Percentiles rank a stretch among this genome's conserved stretches.
Conservation (phyloP, 2,113 vertebrate species). For the Amblyopsis rosae region DNA sequence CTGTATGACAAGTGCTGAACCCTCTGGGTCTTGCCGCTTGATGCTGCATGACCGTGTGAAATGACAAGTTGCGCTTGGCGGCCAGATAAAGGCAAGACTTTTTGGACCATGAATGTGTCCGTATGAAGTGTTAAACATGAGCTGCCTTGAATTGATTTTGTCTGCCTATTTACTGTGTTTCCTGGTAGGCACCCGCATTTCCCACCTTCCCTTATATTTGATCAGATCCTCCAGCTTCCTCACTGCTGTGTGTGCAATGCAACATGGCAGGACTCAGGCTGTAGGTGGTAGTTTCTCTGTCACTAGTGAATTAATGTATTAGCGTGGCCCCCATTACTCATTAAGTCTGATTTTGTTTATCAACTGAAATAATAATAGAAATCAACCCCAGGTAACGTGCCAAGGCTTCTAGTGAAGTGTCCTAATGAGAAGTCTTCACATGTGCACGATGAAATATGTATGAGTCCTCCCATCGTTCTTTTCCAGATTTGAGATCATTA, state of each 20-base stretch:
- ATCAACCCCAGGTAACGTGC: slow-evolving; percentile 79
- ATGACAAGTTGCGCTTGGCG: slow-evolving; percentile 19
- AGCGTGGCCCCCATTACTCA: slow-evolving; percentile 60
- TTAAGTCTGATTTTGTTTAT: slow-evolving; percentile 76
- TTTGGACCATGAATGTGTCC: slow-evolving; percentile 38
- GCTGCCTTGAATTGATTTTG: slow-evolving; percentile 39
- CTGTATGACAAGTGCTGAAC: slow-evolving; percentile 11
- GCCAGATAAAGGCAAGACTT: slow-evolving; percentile 31
- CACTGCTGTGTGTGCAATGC: not conserved
- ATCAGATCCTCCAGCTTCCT: not conserved
- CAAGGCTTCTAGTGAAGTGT: slow-evolving; percentile 67
- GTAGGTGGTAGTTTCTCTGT: slow-evolving; percentile 17
- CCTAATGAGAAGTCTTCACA: slow-evolving; percentile 81
- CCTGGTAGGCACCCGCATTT: slow-evolving; percentile 28
- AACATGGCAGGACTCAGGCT: too few species aligned
- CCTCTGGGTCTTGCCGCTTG: slow-evolving; percentile 11
- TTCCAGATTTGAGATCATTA: slow-evolving; percentile 84
- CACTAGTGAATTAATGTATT: slow-evolving; percentile 51
- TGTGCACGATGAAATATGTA: slow-evolving; percentile 85
- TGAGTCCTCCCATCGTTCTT: slow-evolving; percentile 82
- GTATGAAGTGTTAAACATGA: slow-evolving; percentile 52
- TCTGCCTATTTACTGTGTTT: slow-evolving; percentile 26
- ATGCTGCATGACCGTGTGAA: slow-evolving; percentile 28
- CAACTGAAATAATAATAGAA: slow-evolving; percentile 76
- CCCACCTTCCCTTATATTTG: not conserved